phyloP scores from a whole-genome alignment of 2,797 vertebrate species.

The Oreochromis grahami region DNA sequence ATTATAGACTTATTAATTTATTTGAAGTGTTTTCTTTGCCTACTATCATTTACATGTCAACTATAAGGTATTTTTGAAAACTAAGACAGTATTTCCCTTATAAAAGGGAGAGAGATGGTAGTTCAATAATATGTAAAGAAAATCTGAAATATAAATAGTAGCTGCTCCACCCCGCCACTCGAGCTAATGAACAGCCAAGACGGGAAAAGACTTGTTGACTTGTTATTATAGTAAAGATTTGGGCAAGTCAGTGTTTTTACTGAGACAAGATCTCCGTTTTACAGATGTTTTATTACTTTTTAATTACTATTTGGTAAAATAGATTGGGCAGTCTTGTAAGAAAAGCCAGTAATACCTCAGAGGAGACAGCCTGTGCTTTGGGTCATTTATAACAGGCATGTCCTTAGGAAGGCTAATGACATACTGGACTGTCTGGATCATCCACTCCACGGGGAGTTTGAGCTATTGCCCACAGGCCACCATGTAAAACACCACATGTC shows the following conservation, averaged over 20 bases:
- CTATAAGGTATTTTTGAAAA: neutral
- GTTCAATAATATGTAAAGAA: neutral
- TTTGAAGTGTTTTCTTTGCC: neutral
- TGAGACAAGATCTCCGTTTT: neutral
- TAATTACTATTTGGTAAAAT: neutral
- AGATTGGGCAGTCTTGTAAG: neutral
- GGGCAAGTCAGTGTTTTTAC: neutral
- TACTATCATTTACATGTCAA: neutral
- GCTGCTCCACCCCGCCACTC: neutral
- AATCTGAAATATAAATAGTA: neutral
- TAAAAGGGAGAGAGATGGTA: neutral
- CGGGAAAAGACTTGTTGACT: neutral
- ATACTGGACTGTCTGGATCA: neutral
- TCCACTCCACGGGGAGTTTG: neutral
- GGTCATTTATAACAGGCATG: neutral
- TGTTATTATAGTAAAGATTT: neutral
- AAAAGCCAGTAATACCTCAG: neutral
- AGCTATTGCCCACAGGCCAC: neutral
- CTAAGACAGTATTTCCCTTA: neutral
- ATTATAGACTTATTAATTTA: neutral
- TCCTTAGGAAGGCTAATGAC: neutral
- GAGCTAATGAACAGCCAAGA: neutral
- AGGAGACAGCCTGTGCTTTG: neutral
- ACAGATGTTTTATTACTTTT: neutral
- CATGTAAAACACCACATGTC: neutral